Evolutionary conservation across 2,113 vertebrate species (phyloP), one percentile per base, ranked within the genome.

Genomic region (Rhea americana): DNA sequence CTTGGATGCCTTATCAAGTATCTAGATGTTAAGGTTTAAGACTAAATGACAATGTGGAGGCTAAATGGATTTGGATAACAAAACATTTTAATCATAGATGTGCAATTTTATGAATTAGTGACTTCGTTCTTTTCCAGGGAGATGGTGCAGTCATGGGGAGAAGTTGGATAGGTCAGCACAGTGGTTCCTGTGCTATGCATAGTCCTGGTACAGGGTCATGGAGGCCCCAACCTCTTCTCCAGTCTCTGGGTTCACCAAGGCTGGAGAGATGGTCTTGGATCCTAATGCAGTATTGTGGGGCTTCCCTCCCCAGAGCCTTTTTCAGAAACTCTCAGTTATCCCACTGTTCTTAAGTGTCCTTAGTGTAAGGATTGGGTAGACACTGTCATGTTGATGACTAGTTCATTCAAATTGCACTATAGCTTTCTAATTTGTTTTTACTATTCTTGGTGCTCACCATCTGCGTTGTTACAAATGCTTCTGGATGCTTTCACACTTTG

Each of bases 171-270:
- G 13, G 19, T 13, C 22, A 39, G 15, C 4, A 4, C 50, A 15
- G 35, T 74, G 59, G 7, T 16, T 78, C 5, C 25, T 6, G 2
- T 30, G 19, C 26, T 83, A 47, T 4, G 4, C 10, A 11, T 26
- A 59, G 43, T 35, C 8, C 32, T 58, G 15, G 13, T 1, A 1
- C 10, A 68, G 35, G 41, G 16, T 25, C 1, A 0, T 51, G 41
- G 37, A 26, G 41, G 11, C 30, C 0, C 0, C 35, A 35, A 32
- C 16, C 19, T 70, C 8, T 75, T 83, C 63, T 59, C 43, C 0
- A 0, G 22, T 59, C 10, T 15, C 15, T 74, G 13, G 0, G 1
- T 28, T 55, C 50, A 21, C 8, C 0, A 2, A 58, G 5, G 7
- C 22, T 68, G 32, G 22, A 63, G 22, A 83, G 4, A 47, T 16